These are phyloP conservation scores for Artibeus jamaicensis DNA, from an alignment of 2,797 vertebrate genomes.

Conservation along the genomic window DNA sequence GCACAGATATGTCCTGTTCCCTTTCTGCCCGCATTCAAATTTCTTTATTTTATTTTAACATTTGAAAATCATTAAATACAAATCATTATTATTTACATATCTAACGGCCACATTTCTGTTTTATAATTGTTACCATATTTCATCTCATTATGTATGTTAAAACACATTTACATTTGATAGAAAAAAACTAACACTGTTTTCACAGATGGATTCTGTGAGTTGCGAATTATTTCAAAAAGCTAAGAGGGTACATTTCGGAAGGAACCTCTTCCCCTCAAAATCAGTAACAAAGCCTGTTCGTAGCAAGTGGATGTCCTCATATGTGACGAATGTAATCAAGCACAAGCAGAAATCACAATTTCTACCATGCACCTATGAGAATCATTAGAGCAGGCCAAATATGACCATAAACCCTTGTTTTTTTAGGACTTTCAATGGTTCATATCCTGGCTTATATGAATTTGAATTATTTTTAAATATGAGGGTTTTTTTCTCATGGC, in stretches of 20 bases:
- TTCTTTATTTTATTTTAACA: slow-evolving; percentile 1
- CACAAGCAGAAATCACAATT: neutral
- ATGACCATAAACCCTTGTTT: neutral
- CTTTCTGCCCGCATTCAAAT: neutral
- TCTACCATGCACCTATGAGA: neutral
- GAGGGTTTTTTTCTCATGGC: neutral
- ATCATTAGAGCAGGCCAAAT: neutral
- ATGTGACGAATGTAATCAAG: neutral
- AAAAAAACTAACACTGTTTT: neutral
- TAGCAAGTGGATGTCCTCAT: neutral
- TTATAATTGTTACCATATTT: neutral
- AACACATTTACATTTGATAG: neutral
- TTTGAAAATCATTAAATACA: neutral
- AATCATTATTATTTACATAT: neutral
- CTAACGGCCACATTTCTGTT: neutral
- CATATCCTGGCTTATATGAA: neutral
- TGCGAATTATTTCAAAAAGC: neutral
- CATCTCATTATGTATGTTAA: neutral
- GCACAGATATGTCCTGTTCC: neutral
- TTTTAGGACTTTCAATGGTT: neutral
- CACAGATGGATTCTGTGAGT: neutral
- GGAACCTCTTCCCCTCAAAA: neutral
- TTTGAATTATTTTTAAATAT: neutral
- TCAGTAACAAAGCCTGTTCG: neutral
- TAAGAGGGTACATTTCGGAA: neutral